A percentile compares a stretch with the other conserved stretches of the same genome.
Conservation (phyloP, 2,113 vertebrate species). For the Takifugu bimaculatus region DNA sequence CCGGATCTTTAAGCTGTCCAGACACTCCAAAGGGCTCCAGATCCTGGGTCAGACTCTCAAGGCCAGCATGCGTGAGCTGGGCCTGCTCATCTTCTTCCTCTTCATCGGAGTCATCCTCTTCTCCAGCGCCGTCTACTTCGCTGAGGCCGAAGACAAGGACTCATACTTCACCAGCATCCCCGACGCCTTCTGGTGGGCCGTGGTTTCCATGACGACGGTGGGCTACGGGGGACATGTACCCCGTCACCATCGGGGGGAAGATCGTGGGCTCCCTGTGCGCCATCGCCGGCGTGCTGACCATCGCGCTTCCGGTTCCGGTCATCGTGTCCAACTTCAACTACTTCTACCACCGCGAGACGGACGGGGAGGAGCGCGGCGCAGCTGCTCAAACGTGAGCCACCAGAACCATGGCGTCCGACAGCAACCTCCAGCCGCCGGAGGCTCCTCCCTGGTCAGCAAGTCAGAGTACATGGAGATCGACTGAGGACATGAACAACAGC, state of each 20-base stretch:
- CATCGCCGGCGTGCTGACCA: conserved; percentile 97
- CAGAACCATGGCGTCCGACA: conserved; percentile 93
- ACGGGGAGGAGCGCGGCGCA: conserved; percentile 98
- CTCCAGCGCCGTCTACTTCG: conserved; percentile 97
- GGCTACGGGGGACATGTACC: conserved; percentile 99
- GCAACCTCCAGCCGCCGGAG: conserved; percentile 91
- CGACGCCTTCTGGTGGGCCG: conserved; percentile 99
- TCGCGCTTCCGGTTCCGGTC: conserved; percentile 97
- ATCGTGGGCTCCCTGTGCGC: conserved; percentile 98
- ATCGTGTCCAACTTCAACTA: conserved; percentile 99
- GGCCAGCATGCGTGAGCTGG: conserved; percentile 98
- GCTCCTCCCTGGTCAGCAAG: conserved; percentile 93
- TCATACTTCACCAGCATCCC: conserved; percentile 98
- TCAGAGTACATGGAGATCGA: conserved; percentile 99
- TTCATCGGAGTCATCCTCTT: conserved; percentile 98
- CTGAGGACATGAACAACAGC: conserved; percentile 96
- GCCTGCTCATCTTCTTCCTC: conserved; percentile 96
- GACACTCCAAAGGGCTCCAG: conserved; percentile 98
- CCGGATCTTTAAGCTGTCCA: conserved; percentile 97
- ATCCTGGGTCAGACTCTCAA: conserved; percentile 97
- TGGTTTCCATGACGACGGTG: conserved; percentile 98
- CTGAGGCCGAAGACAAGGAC: conserved; percentile 95
- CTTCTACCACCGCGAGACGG: conserved; percentile 99
- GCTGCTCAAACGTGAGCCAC: conserved; percentile 94
- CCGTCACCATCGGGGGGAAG: conserved; percentile 98